Evolutionary conservation across 2,888 invertebrate species (phyloP).

Genomic region (Melanostoma scalare): DNA sequence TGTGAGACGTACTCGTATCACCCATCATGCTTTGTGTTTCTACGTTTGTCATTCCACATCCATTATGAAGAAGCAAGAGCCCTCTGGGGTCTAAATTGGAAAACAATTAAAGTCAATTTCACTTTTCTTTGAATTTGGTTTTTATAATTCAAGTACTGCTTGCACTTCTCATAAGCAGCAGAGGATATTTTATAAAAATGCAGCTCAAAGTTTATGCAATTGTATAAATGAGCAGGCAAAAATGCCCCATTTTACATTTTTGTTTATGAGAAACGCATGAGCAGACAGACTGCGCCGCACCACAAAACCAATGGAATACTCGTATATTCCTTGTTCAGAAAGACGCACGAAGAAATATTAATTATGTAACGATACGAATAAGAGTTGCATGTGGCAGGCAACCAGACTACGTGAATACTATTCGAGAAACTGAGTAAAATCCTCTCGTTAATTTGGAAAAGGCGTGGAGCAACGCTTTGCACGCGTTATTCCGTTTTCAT

Average conservation of each 20-base stretch:
- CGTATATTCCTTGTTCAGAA: constrained; percentile 2
- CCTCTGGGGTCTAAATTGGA: constrained; percentile 1
- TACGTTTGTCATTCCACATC: constrained; percentile 26
- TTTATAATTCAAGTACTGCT: neutral
- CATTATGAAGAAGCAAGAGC: neutral
- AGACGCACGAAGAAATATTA: constrained; percentile 42
- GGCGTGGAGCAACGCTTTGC: constrained; percentile 66
- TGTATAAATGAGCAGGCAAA: constrained; percentile 14
- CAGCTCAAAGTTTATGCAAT: constrained; percentile 37
- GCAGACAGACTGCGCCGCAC: neutral
- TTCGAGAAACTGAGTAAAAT: constrained; percentile 14
- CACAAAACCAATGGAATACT: neutral
- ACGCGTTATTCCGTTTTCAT: constrained; percentile 57
- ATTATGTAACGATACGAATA: constrained; percentile 50
- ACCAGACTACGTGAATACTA: constrained; percentile 18
- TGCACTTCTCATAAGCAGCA: neutral
- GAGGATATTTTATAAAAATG: neutral
- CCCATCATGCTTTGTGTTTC: neutral
- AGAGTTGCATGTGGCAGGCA: constrained; percentile 62
- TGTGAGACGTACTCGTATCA: neutral
- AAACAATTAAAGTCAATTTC: constrained; percentile 51
- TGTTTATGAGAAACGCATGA: constrained; percentile 26
- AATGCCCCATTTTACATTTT: neutral
- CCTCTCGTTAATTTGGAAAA: constrained; percentile 49
- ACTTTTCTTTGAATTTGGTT: constrained; percentile 39